Evolutionary conservation across 2,888 invertebrate species (phyloP).

Genomic region (Drosophila subsilvestris): DNA sequence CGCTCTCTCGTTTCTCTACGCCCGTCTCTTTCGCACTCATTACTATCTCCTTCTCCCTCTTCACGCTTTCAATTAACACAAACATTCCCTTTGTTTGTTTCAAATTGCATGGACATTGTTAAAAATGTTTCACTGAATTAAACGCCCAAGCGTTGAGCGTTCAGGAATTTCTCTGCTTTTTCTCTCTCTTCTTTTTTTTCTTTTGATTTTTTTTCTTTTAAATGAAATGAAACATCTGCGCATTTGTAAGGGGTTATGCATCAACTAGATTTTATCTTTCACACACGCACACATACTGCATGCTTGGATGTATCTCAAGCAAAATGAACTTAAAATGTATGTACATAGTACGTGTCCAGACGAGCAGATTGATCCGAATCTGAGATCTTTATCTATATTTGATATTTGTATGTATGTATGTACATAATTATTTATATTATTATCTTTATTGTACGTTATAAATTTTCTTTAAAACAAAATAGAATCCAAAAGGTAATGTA

Average conservation of each 20-base stretch:
- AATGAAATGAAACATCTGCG: conserved; percentile 72
- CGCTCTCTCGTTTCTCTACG: conserved; percentile 7
- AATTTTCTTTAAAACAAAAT: too few species aligned
- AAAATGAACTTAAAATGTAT: too few species aligned
- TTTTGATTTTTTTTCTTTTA: conserved; percentile 2
- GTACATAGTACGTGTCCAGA: too few species aligned
- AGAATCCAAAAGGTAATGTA: too few species aligned
- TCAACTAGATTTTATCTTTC: conserved; percentile 53
- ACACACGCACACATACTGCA: conserved; percentile 21
- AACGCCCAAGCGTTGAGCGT: conserved; percentile 51
- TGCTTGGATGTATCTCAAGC: too few species aligned
- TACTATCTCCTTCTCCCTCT: conserved; percentile 32
- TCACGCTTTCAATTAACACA: conserved; percentile 79
- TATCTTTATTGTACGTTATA: too few species aligned
- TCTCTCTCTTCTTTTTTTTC: conserved; percentile 26
- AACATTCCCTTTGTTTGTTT: conserved; percentile 78
- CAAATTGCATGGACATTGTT: conserved; percentile 78
- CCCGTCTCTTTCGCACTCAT: not conserved
- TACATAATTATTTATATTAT: too few species aligned
- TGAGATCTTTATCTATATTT: too few species aligned
- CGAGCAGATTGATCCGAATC: too few species aligned
- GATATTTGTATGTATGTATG: too few species aligned
- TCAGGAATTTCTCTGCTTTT: conserved; percentile 58
- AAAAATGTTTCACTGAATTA: conserved; percentile 72
- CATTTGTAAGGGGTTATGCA: conserved; percentile 76